Percentiles rank a stretch among this genome's conserved stretches.
Evolutionary conservation across 2,797 vertebrate species (phyloP).

Genomic region (Epinephelus malabaricus): DNA sequence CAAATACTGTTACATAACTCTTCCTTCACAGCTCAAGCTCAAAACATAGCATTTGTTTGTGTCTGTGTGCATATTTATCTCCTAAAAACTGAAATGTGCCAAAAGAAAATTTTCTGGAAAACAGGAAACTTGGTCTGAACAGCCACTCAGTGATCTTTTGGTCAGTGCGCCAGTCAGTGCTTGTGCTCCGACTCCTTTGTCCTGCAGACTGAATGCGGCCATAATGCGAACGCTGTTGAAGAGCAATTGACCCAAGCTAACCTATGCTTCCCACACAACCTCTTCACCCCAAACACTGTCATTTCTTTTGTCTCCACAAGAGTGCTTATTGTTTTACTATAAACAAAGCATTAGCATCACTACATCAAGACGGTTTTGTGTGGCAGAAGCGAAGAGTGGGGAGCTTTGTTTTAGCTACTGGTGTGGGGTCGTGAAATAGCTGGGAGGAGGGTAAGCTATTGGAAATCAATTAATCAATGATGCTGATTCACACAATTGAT

Average conservation of each 20-base stretch:
- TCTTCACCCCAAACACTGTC: constrained; percentile 63
- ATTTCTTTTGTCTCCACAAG: constrained; percentile 64
- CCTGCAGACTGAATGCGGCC: constrained; percentile 22
- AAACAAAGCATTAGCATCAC: constrained; percentile 63
- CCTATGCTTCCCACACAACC: constrained; percentile 60
- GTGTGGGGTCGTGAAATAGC: constrained; percentile 21
- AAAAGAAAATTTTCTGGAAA: background rate
- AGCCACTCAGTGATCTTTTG: background rate
- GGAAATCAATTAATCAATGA: constrained; percentile 75
- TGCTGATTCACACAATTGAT: constrained; percentile 57
- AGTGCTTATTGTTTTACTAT: constrained; percentile 62
- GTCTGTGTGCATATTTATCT: background rate
- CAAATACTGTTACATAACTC: background rate
- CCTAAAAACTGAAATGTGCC: background rate
- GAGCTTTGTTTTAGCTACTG: constrained; percentile 46
- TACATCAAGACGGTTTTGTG: constrained; percentile 51
- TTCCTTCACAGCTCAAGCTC: background rate
- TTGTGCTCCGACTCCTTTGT: constrained; percentile 52
- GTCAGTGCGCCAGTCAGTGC: constrained; percentile 22
- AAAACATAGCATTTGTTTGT: background rate
- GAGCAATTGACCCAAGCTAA: constrained; percentile 68
- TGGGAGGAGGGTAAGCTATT: constrained; percentile 55
- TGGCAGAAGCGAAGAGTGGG: constrained; percentile 17
- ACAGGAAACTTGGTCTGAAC: background rate
- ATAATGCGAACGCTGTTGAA: constrained; percentile 46